Evolutionary conservation across 2,113 vertebrate species (phyloP), one percentile per base, ranked within the genome.

Genomic region (Oceanodroma tethys): DNA sequence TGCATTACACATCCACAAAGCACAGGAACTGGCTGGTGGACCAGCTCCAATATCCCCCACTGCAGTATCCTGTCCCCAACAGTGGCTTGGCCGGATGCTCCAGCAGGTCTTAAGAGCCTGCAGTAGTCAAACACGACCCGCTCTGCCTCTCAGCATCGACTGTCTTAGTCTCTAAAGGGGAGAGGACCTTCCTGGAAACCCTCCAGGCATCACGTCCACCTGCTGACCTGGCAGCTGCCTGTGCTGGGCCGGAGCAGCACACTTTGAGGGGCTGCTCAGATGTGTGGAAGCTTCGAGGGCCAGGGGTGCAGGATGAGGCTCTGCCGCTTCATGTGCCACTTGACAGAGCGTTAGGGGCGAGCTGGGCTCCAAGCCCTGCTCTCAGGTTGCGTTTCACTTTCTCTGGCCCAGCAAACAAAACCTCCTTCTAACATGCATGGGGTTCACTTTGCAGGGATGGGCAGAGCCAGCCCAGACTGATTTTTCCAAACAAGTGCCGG

Each of bases 231-330:
- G 4, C 7, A 13, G 20, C 30, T 14, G 25, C 30, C 47, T 25
- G 11, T 3, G 36, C 0, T 0, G 40, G 36, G 34, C 27, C 9
- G 13, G 38, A 67, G 70, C 38, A n/a, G 3, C 5, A 12, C 1
- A 0, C 4, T 14, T 8, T 0, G 0, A 21, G 27, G n/a, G n/a
- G 25, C 53, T 85, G 63, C 82, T 72, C 29, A 23, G 38, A 5
- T 17, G 23, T 3, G n/a, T 4, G 0, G 18, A 2, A 36, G 10
- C 40, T 78, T 26, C 0, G 5, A 66, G 71, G 45, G 42, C 53
- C 29, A 36, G 25, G 9, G 29, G 9, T 40, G 27, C 22, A 26
- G 47, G 26, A 25, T 6, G 38, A 1, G 2, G 16, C 23, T 67
- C 56, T 75, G 56, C 16, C 4, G 1, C 56, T 45, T 25, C 2